phyloP scores from a whole-genome alignment of 2,888 invertebrate species.

The Cetonia aurata region DNA sequence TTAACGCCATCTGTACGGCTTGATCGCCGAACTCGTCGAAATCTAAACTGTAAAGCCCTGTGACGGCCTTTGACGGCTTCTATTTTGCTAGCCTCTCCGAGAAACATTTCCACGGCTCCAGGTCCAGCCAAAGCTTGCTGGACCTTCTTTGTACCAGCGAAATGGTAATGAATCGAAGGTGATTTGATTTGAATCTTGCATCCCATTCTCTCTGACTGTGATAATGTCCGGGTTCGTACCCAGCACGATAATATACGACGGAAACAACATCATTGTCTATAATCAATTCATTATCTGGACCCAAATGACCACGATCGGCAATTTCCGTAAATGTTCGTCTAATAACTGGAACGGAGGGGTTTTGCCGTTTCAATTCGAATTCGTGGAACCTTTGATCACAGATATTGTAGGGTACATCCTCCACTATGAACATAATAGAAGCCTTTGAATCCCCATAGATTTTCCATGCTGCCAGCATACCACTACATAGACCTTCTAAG shows the following conservation, averaged over 20 bases:
- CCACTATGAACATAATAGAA: conserved; percentile 88
- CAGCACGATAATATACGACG: conserved; percentile 93
- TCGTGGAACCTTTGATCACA: conserved; percentile 96
- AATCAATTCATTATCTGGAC: conserved; percentile 76
- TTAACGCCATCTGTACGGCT: conserved; percentile 83
- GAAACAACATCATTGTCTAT: conserved; percentile 80
- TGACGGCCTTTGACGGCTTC: conserved; percentile 85
- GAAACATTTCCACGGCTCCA: conserved; percentile 81
- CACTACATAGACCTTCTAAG: conserved; percentile 82
- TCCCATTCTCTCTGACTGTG: conserved; percentile 87
- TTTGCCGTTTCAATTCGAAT: conserved; percentile 82
- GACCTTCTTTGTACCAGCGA: conserved; percentile 97
- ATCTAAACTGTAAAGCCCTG: conserved; percentile 91
- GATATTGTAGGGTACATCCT: conserved; percentile 91
- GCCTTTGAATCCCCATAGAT: conserved; percentile 79
- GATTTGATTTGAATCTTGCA: conserved; percentile 93
- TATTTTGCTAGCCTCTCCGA: conserved; percentile 74
- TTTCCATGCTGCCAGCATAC: conserved; percentile 89
- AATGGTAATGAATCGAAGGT: conserved; percentile 94
- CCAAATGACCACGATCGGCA: conserved; percentile 72
- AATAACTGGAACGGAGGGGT: conserved; percentile 80
- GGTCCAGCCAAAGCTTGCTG: conserved; percentile 89
- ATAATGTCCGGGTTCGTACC: conserved; percentile 91
- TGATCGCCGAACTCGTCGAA: conserved; percentile 83
- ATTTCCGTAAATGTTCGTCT: conserved; percentile 83